Evolutionary conservation across 2,797 vertebrate species (phyloP), one percentile per base, ranked within the genome.

Genomic region (Merluccius polli): DNA sequence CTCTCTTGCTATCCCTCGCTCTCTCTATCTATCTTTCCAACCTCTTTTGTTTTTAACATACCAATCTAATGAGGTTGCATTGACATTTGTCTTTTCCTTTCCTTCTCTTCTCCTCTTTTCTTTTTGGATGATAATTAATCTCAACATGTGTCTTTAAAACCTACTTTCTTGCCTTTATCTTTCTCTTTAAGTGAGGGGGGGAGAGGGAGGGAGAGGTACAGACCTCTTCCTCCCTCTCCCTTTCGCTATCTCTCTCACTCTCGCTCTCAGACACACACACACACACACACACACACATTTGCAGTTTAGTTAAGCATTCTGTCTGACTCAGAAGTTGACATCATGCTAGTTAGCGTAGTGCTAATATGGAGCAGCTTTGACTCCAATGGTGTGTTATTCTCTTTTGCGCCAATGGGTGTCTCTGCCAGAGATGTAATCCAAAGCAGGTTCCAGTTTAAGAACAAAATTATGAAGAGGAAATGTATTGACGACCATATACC

Each of bases 391-490:
- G 70, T 69, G 24, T 59, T 63, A 32, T 44, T 18, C n/a, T 48
- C 35, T 32, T 16, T 29, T 48, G 67, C 73, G 72, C 75, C 68
- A 35, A 75, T 59, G 31, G 18, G 36, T 71, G 24, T 30, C 48
- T 33, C 27, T 75, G 59, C 69, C 52, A 77, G 73, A 21, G 71
- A 41, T 68, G 38, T 65, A 71, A 75, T 71, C 69, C 67, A 73
- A 77, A 70, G 36, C 73, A 75, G 75, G 48, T 36, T 21, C 44
- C 71, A 30, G 7, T 70, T 30, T 78, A 52, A 11, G 29, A 52
- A 68, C 63, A 72, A n/a, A 52, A 68, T 69, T 30, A 27, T 29
- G 35, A 48, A n/a, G 9, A 75, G n/a, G n/a, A n/a, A n/a, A n/a
- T n/a, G n/a, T n/a, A n/a, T n/a, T n/a, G n/a, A n/a, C n/a, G n/a